Conservation (phyloP, 2,113 vertebrate genomes). For the Telmatochromis sp. region DNA sequence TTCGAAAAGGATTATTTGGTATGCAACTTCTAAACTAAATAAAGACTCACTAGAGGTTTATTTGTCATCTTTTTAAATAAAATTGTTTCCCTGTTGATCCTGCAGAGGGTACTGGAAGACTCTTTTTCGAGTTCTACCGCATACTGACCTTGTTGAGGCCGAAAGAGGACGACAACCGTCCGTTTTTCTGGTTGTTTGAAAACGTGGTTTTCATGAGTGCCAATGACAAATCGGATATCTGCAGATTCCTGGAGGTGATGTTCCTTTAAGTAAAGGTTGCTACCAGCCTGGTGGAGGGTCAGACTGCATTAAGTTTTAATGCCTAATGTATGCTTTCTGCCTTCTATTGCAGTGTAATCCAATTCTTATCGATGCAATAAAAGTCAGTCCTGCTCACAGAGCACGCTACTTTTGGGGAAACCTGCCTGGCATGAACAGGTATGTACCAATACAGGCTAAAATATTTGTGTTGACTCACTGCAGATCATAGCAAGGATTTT, state of each 20-base stretch:
- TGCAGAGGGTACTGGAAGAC: slow-evolving; percentile 86
- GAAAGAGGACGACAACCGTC: slow-evolving; percentile 79
- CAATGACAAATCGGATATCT: slow-evolving; percentile 87
- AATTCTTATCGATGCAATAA: slow-evolving; percentile 85
- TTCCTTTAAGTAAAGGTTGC: not conserved
- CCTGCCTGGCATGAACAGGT: slow-evolving; percentile 96
- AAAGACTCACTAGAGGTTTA: not conserved
- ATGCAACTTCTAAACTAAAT: not conserved
- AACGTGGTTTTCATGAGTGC: slow-evolving; percentile 91
- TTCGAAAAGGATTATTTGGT: slow-evolving; percentile 90
- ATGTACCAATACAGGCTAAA: not conserved
- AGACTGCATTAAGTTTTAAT: not conserved
- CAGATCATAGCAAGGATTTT: not conserved
- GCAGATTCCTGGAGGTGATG: slow-evolving; percentile 86
- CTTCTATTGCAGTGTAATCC: slow-evolving; percentile 83
- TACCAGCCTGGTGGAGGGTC: not conserved
- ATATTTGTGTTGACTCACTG: not conserved
- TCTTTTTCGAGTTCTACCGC: slow-evolving; percentile 95
- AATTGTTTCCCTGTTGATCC: not conserved
- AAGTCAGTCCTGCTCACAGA: slow-evolving; percentile 87
- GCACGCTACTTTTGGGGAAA: slow-evolving; percentile 96
- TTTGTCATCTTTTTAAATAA: not conserved
- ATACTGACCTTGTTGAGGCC: slow-evolving; percentile 84
- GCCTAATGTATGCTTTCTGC: not conserved
- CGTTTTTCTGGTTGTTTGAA: slow-evolving; percentile 97